Evolutionary conservation across 2,113 vertebrate genomes (phyloP).

Genomic region (Rattus rattus): DNA sequence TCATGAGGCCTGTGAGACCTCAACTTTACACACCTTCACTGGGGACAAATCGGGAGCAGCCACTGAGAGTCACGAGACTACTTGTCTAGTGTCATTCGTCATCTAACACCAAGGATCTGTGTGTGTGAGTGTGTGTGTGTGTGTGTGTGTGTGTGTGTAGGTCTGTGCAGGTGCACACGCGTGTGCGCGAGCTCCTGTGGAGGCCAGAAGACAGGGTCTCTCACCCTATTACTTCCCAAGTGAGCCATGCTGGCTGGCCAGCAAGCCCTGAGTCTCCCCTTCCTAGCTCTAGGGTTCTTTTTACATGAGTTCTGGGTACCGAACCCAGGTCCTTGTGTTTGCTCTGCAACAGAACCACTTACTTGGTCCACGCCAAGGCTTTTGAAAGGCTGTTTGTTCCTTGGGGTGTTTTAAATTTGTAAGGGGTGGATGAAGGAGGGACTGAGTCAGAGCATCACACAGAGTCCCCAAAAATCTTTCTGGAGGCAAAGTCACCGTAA

Average conservation of each 20-base stretch:
- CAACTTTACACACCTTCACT: rapidly evolving
- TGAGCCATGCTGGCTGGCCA: background rate
- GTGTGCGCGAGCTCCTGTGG: background rate
- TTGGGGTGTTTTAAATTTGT: background rate
- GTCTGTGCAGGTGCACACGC: background rate
- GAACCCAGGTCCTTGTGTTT: background rate
- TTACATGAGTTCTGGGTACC: background rate
- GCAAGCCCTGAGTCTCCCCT: background rate
- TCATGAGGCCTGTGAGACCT: rapidly evolving
- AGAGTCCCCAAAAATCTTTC: background rate
- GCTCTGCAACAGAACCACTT: background rate
- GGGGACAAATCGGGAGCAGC: rapidly evolving
- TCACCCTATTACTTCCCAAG: background rate
- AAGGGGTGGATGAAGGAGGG: background rate
- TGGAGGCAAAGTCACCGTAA: background rate
- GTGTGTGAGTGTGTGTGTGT: background rate
- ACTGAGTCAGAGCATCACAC: background rate
- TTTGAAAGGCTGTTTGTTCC: background rate
- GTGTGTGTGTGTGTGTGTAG: background rate
- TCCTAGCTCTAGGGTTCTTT: background rate
- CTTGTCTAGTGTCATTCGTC: background rate
- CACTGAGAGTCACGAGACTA: rapidly evolving
- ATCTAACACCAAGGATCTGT: background rate
- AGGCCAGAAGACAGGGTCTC: background rate
- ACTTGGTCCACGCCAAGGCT: background rate